Percentiles rank a stretch among this genome's conserved stretches.
Conservation (phyloP, 2,113 vertebrate species). For the Coptodon rendalli region DNA sequence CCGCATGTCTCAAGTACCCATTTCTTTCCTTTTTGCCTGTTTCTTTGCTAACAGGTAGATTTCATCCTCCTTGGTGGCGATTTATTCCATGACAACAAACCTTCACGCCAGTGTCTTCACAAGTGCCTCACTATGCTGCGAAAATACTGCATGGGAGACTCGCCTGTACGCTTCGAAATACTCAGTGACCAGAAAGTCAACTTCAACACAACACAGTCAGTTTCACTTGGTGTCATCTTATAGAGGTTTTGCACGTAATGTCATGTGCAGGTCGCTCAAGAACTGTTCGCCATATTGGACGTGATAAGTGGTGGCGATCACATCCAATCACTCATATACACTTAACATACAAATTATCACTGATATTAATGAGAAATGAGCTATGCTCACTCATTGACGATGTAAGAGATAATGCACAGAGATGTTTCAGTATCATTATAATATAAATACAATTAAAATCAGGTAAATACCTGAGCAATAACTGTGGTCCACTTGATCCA, state of each 20-base stretch:
- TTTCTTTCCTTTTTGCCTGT: not conserved
- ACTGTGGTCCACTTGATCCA: not conserved
- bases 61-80: constrained; percentile 94
- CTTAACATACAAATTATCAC: not conserved
- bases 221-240: not conserved
- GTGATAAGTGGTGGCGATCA: not conserved
- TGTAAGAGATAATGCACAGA: not conserved
- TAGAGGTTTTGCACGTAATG: not conserved
- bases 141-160: constrained; percentile 94
- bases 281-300: not conserved
- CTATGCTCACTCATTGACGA: not conserved
- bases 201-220: constrained; percentile 92
- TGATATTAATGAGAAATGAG: not conserved
- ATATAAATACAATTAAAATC: not conserved
- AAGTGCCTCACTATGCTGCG: constrained; percentile 82
- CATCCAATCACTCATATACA: not conserved
- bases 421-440: not conserved
- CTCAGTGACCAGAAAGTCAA: constrained; percentile 94
- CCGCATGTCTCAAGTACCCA: not conserved
- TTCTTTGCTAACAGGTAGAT: constrained; percentile 81
- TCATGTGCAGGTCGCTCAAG: not conserved
- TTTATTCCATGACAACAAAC: constrained; percentile 98
- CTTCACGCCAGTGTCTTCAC: constrained; percentile 87
- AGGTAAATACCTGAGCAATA: not conserved
- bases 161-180: constrained; percentile 87